These are phyloP conservation scores for Brachionus rubens DNA, from an alignment of 1,140 invertebrate genomes.

Conservation along the genomic window DNA sequence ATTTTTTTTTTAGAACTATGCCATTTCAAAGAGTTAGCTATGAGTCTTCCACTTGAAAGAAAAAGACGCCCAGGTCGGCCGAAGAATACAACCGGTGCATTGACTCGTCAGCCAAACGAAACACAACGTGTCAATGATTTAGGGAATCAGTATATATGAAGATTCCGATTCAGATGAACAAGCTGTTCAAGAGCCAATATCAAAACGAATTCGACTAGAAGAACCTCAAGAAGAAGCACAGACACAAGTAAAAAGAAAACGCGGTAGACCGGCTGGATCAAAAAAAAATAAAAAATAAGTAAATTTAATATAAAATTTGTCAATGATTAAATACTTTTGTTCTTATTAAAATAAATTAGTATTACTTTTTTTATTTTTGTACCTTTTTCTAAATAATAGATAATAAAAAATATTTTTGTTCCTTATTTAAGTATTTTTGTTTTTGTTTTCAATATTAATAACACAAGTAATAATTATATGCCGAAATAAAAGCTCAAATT, in stretches of 20 bases:
- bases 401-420: too few relatives aligned
- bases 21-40: neutral
- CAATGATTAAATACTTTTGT: too few relatives aligned
- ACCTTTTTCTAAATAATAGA: too few relatives aligned
- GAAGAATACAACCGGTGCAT: too few relatives aligned
- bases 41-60: neutral
- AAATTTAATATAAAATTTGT: too few relatives aligned
- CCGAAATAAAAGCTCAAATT: too few relatives aligned
- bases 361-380: too few relatives aligned
- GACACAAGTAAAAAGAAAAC: too few relatives aligned
- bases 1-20: neutral
- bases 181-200: neutral
- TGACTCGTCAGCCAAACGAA: neutral
- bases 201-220: neutral
- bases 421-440: too few relatives aligned
- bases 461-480: too few relatives aligned
- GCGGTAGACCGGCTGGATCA: neutral
- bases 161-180: neutral
- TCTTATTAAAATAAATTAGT: too few relatives aligned
- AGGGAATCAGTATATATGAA: neutral
- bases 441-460: too few relatives aligned
- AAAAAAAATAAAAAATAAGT: neutral
- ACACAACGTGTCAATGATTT: neutral
- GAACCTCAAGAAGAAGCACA: neutral
- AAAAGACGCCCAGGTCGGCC: neutral